Conservation (phyloP, 2,888 invertebrate species). For the Portevinia maculata region DNA sequence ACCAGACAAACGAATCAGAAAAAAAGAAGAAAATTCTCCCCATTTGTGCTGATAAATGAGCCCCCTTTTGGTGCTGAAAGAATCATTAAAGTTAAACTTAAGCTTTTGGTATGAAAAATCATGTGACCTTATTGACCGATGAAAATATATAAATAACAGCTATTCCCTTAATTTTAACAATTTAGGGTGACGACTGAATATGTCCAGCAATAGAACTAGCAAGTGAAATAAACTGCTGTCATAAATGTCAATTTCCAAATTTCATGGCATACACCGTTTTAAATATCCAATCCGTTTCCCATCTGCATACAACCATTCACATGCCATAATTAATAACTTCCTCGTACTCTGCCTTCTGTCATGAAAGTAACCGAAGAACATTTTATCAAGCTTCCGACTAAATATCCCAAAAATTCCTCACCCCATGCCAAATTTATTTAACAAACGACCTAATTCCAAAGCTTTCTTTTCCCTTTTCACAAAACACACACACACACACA, state of each 20-base stretch:
- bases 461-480: conserved; percentile 20
- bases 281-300: not conserved
- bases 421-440: conserved; percentile 29
- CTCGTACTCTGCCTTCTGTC: not conserved
- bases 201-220: too few species aligned
- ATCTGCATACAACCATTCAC: not conserved
- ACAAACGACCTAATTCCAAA: conserved; percentile 52
- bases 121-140: too few species aligned
- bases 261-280: not conserved
- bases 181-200: too few species aligned
- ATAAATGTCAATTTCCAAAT: not conserved
- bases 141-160: too few species aligned
- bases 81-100: too few species aligned
- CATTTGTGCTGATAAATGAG: too few species aligned
- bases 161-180: too few species aligned
- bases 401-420: conserved; percentile 11
- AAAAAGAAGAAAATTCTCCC: too few species aligned
- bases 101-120: too few species aligned
- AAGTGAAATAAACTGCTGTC: not conserved
- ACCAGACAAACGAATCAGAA: too few species aligned
- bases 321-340: conserved; percentile 5
- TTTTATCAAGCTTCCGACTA: conserved; percentile 8
- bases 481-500: not conserved
- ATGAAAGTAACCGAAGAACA: not conserved
- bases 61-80: too few species aligned